These are phyloP conservation scores for Idaea straminata DNA, from an alignment of 2,888 invertebrate genomes.

Conservation along the genomic window DNA sequence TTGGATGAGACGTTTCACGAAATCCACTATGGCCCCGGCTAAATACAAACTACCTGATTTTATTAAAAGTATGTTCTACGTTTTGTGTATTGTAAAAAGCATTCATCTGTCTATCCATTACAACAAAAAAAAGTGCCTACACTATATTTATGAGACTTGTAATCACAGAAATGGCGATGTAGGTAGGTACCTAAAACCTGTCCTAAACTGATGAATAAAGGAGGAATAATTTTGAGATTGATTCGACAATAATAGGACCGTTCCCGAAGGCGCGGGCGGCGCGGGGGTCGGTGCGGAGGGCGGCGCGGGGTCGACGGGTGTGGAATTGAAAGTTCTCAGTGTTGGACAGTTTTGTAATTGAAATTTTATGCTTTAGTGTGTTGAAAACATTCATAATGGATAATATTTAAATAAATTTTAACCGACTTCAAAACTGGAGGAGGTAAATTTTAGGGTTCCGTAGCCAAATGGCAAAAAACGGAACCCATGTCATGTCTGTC, in stretches of 20 bases:
- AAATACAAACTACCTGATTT: too few species aligned
- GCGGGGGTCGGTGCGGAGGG: too few species aligned
- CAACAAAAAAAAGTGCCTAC: background rate
- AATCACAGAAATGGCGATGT: background rate
- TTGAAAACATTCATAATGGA: background rate
- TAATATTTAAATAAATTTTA: background rate
- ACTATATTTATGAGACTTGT: background rate
- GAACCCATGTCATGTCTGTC: too few species aligned
- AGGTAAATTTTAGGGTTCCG: too few species aligned
- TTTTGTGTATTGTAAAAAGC: too few species aligned
- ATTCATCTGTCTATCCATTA: too few species aligned
- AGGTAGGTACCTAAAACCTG: background rate
- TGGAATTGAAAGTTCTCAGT: background rate
- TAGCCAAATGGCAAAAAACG: too few species aligned
- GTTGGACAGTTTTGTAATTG: background rate
- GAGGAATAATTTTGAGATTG: background rate
- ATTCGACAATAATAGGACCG: background rate
- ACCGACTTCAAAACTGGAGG: background rate
- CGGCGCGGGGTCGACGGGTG: background rate
- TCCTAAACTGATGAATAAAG: background rate
- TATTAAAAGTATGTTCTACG: too few species aligned
- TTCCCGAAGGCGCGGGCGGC: background rate
- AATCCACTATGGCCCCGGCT: too few species aligned
- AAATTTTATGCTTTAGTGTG: background rate
- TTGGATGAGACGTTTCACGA: too few species aligned